These are phyloP conservation scores for Elmis aenea DNA, from an alignment of 2,888 invertebrate genomes.

Conservation along the genomic window DNA sequence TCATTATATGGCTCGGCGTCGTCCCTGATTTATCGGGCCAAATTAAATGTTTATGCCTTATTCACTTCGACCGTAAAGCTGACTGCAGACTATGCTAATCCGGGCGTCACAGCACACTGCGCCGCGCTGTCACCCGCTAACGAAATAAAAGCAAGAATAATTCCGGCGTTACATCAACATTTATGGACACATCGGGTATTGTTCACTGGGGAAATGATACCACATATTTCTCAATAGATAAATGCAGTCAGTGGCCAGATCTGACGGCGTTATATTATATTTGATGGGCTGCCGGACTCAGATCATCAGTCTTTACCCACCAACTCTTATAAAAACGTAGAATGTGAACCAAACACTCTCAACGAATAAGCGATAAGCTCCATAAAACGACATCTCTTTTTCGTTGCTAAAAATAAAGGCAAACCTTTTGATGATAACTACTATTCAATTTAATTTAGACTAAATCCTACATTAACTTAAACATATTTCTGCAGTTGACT, in stretches of 20 bases:
- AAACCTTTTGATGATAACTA: too few relatives aligned
- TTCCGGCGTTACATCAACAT: slow-evolving; percentile 21
- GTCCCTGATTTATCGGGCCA: slow-evolving; percentile 12
- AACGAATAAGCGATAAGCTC: too few relatives aligned
- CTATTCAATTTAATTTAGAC: too few relatives aligned
- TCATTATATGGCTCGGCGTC: slow-evolving; percentile 11
- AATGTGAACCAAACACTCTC: too few relatives aligned
- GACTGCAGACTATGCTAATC: slow-evolving; percentile 12
- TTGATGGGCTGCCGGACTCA: slow-evolving; percentile 11
- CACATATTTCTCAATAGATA: slow-evolving; percentile 23
- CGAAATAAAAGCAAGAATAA: slow-evolving; percentile 20
- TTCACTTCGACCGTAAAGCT: slow-evolving; percentile 8
- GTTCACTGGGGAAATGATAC: slow-evolving; percentile 19
- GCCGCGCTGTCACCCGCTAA: slow-evolving; percentile 9
- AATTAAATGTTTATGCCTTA: slow-evolving; percentile 16
- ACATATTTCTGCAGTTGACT: too few relatives aligned
- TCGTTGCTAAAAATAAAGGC: too few relatives aligned
- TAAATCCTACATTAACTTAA: too few relatives aligned
- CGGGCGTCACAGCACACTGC: slow-evolving; percentile 8
- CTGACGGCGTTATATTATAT: slow-evolving; percentile 10
- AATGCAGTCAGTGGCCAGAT: slow-evolving; percentile 20
- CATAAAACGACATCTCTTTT: too few relatives aligned
- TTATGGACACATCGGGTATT: slow-evolving; percentile 21
- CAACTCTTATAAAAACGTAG: too few relatives aligned
- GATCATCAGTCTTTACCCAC: slow-evolving; percentile 2